These are phyloP conservation scores for Suncus etruscus DNA, from an alignment of 2,113 vertebrate species.

Conservation along the genomic window DNA sequence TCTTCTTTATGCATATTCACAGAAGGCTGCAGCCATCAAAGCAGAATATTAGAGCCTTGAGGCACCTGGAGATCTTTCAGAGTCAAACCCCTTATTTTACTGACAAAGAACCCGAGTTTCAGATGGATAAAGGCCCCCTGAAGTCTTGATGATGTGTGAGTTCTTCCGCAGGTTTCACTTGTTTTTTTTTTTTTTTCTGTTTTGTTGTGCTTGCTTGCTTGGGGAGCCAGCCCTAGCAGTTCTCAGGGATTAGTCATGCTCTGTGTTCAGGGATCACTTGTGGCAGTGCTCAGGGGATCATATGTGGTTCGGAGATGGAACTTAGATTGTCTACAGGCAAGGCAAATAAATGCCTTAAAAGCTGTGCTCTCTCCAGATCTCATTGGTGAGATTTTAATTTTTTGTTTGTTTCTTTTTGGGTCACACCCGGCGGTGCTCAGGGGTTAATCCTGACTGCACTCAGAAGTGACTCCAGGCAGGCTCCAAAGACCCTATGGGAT, in stretches of 20 bases:
- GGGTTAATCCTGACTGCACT: no score
- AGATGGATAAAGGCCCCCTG: not conserved
- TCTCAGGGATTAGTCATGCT: no score
- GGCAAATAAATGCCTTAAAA: no score
- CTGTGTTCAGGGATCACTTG: not conserved
- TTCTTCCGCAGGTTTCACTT: not conserved
- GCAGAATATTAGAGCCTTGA: constrained; percentile 56
- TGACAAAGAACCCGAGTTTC: constrained; percentile 50
- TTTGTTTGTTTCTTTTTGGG: not conserved
- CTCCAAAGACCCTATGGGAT: no score
- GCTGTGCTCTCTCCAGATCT: not conserved
- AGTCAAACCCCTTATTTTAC: constrained; percentile 46
- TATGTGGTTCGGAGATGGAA: no score
- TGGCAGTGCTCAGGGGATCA: no score
- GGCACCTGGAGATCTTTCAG: constrained; percentile 64
- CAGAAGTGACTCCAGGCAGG: no score
- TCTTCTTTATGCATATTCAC: constrained; percentile 70
- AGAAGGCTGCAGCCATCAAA: constrained; percentile 57
- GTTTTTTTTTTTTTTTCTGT: not conserved
- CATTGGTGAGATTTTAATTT: not conserved
- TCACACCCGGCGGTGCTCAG: no score
- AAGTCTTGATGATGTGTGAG: not conserved
- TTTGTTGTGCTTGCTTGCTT: no score
- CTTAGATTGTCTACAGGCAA: no score
- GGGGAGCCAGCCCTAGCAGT: no score